Evolutionary conservation across 1,140 invertebrate genomes (phyloP).

Genomic region (Amyelois transitella): DNA sequence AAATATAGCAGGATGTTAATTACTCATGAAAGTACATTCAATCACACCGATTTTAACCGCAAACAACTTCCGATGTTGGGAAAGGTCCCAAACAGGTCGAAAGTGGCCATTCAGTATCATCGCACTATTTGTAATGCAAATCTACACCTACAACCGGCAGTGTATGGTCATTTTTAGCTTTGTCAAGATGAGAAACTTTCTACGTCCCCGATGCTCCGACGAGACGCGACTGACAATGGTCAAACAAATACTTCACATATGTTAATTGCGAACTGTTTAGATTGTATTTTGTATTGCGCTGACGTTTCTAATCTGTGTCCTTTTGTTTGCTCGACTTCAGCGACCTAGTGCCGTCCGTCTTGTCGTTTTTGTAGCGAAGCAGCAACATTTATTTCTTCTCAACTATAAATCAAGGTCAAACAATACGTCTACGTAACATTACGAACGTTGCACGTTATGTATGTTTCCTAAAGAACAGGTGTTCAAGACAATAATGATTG

Average conservation of each 20-base stretch:
- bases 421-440: slow-evolving; percentile 8
- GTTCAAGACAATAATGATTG: slow-evolving; percentile 23
- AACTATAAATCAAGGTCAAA: slow-evolving; percentile 10
- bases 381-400: slow-evolving; percentile 5
- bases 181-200: slow-evolving; percentile 57
- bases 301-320: slow-evolving; percentile 22
- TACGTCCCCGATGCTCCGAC: slow-evolving; percentile 40
- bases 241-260: slow-evolving; percentile 38
- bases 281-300: slow-evolving; percentile 13
- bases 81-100: slow-evolving; percentile 27
- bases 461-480: slow-evolving; percentile 21
- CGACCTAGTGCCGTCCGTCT: slow-evolving; percentile 8
- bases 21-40: neutral
- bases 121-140: slow-evolving; percentile 45
- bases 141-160: slow-evolving; percentile 28
- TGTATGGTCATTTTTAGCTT: slow-evolving; percentile 52
- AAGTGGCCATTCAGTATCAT: slow-evolving; percentile 28
- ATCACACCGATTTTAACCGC: slow-evolving; percentile 8
- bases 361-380: neutral
- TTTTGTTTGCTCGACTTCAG: slow-evolving; percentile 7
- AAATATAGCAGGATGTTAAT: neutral
- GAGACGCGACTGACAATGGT: slow-evolving; percentile 39
- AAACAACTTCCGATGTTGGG: slow-evolving; percentile 16
- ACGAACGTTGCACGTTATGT: slow-evolving; percentile 4
- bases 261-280: slow-evolving; percentile 28